Evolutionary conservation across 1,140 invertebrate genomes (phyloP).

Genomic region (Notospermus geniculatus): DNA sequence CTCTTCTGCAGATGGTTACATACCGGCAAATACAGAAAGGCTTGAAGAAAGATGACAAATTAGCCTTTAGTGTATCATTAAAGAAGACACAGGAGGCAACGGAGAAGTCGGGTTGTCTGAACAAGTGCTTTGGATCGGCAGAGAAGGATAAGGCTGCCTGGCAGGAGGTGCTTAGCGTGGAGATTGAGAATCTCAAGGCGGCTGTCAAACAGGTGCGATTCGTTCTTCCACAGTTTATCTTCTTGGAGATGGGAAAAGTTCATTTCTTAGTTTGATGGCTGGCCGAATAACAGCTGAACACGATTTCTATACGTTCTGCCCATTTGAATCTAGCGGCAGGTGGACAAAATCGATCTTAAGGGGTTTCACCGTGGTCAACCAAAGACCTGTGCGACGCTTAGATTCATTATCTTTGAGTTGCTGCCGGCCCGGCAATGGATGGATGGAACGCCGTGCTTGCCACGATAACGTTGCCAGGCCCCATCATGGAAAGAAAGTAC

Average conservation of each 20-base stretch:
- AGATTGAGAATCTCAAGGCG: slow-evolving; percentile 19
- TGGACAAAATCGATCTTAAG: neutral
- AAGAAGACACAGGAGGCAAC: slow-evolving; percentile 18
- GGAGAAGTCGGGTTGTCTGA: slow-evolving; percentile 1
- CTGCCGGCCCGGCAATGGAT: no score
- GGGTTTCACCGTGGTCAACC: neutral
- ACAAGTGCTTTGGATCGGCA: neutral
- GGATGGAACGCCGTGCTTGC: no score
- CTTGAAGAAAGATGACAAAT: neutral
- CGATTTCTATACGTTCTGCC: neutral
- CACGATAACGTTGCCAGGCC: no score
- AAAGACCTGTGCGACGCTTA: no score
- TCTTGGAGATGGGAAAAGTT: neutral
- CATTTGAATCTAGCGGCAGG: neutral
- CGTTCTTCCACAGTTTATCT: neutral
- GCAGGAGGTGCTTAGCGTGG: slow-evolving; percentile 15
- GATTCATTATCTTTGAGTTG: no score
- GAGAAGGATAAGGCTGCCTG: slow-evolving; percentile 17
- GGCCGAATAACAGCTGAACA: neutral
- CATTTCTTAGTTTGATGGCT: neutral
- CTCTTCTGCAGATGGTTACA: slow-evolving; percentile 10
- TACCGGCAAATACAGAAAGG: neutral
- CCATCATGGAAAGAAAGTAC: no score
- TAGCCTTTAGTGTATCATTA: slow-evolving; percentile 19
- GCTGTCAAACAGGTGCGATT: slow-evolving; percentile 15